Evolutionary conservation across 1,140 invertebrate species (phyloP).

Genomic region (Drosophila kikkawai): DNA sequence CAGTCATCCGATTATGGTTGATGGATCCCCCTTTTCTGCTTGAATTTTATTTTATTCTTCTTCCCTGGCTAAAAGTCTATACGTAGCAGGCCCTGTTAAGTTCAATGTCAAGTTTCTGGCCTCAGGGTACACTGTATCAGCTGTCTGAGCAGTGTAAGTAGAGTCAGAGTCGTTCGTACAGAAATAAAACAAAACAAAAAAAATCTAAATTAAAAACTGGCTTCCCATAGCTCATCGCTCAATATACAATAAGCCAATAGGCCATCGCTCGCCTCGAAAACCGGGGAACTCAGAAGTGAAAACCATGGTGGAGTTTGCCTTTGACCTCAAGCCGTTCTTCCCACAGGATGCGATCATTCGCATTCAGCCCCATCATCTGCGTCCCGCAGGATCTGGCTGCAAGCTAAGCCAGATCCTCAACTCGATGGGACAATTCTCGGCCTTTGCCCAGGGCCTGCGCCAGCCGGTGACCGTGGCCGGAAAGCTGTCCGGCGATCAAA

Average conservation of each 20-base stretch:
- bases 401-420: slow-evolving; percentile 35
- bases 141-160: too few relatives aligned
- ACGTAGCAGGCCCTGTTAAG: not conserved
- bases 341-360: slow-evolving; percentile 24
- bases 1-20: slow-evolving; percentile 26
- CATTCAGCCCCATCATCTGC: slow-evolving; percentile 21
- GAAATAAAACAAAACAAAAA: not conserved
- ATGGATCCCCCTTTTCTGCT: slow-evolving; percentile 3
- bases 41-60: too few relatives aligned
- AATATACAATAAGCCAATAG: not conserved
- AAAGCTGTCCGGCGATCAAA: slow-evolving; percentile 19
- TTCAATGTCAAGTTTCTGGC: too few relatives aligned
- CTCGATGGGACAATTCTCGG: slow-evolving; percentile 34
- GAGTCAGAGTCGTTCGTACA: not conserved
- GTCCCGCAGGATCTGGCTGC: not conserved
- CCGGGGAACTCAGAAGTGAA: not conserved
- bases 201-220: not conserved
- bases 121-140: too few relatives aligned
- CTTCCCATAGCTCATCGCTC: too few relatives aligned
- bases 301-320: slow-evolving; percentile 43
- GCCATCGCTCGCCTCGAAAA: not conserved
- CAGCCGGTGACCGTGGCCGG: slow-evolving; percentile 25
- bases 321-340: slow-evolving; percentile 41
- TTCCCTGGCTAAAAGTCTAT: too few relatives aligned
- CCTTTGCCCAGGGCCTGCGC: slow-evolving; percentile 30